Base-by-base conservation (phyloP, 2,797 vertebrate species). In the Argya squamiceps region DNA sequence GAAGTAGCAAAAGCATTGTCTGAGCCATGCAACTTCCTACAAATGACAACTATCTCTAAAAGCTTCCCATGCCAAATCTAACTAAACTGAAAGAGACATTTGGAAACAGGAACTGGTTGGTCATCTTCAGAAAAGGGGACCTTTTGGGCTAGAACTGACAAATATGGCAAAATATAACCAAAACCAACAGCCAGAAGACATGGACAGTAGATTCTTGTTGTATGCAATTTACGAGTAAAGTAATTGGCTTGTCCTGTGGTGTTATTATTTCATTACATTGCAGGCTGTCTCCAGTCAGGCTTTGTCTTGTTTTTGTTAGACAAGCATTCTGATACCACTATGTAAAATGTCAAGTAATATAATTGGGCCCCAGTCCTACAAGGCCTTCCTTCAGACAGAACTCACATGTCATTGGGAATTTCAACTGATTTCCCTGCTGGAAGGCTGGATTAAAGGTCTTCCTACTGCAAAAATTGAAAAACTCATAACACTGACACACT, bases 321-420 rank as follows among this genome's bases (percentile, higher is more conserved):
- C 91, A 96, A 91, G 92, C 39, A 76, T 93, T 88, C 79, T 88
- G 89, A 88, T 92, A 95, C 58, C 36, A 75, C 87, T 85, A 68
- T 82, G 76, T 94, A 97, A 97, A 96, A 95, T 96, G 92, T 96
- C 94, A 95, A 96, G 78, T 85, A 89, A 92, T 92, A 73, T 92
- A 96, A 97, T 92, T 96, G 96, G 92, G 87, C 59, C 17, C 18
- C 75, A 86, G 55, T 91, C 71, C 68, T 96, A 90, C 71, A 79
- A 93, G 75, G 59, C 46, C 83, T 95, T 93, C 88, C 64, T 92
- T 93, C 78, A 93, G 84, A 89, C 69, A 92, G 44, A 94, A 65
- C 63, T 95, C 84, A 52, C 65, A 85, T 76, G 73, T 96, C 95
- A 92, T 43, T 65, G 91, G 94, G 91, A 95, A 93, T 95, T 96